A percentile compares a stretch with the other conserved stretches of the same genome.
Conservation (phyloP, 2,888 invertebrate genomes). For the Harpalus rubripes region DNA sequence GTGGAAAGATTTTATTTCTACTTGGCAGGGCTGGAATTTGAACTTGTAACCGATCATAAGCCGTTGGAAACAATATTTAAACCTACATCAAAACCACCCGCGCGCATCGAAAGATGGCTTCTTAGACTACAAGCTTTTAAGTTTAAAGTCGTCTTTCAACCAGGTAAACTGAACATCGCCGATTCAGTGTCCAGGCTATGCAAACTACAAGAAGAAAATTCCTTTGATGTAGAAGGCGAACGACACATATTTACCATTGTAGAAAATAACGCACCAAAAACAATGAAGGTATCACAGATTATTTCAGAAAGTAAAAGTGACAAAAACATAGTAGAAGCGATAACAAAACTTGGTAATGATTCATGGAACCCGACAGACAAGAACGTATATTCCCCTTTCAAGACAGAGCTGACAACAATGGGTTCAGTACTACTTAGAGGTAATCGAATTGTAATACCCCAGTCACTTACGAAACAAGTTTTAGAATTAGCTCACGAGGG, state of each 20-base stretch:
- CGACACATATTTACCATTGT: slow-evolving; percentile 4
- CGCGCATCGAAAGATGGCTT: slow-evolving; percentile 8
- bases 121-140: neutral
- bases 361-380: slow-evolving; percentile 70
- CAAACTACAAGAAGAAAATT: neutral
- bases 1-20: neutral
- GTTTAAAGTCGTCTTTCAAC: slow-evolving; percentile 1
- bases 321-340: slow-evolving; percentile 11
- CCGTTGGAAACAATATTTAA: slow-evolving; percentile 5
- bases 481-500: too few species aligned
- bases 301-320: slow-evolving; percentile 22
- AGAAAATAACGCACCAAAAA: slow-evolving; percentile 7
- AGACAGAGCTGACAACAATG: neutral
- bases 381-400: slow-evolving; percentile 69
- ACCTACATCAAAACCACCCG: neutral
- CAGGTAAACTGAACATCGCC: slow-evolving; percentile 16
- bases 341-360: neutral
- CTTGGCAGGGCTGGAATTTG: slow-evolving; percentile 2
- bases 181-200: slow-evolving; percentile 4
- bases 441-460: slow-evolving; percentile 65
- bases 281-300: slow-evolving; percentile 3
- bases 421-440: neutral
- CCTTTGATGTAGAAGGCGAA: slow-evolving; percentile 7
- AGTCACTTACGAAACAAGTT: slow-evolving; percentile 10
- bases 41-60: neutral